A percentile compares a stretch with the other conserved stretches of the same genome.
Evolutionary conservation across 2,113 vertebrate genomes (phyloP).

Genomic region (Lota lota): DNA sequence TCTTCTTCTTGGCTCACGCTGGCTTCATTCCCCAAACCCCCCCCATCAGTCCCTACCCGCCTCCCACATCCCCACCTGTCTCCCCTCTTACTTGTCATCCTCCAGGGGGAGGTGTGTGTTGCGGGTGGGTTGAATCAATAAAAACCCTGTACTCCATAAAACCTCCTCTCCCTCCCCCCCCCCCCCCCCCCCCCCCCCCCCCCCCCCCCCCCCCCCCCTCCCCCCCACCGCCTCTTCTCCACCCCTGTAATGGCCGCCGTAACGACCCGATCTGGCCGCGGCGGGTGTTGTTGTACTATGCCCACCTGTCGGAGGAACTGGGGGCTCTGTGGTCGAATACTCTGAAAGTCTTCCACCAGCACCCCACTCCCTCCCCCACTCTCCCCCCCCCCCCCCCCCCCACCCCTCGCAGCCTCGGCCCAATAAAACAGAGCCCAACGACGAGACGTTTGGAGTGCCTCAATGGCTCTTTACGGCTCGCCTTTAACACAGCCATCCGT

Average conservation of each 20-base stretch:
- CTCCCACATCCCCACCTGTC: too few species aligned
- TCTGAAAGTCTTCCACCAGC: conserved; percentile 15
- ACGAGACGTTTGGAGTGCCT: conserved; percentile 4
- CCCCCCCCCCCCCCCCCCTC: background rate
- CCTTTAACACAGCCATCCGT: conserved; percentile 41
- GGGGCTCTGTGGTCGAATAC: conserved; percentile 28
- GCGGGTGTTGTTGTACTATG: conserved; percentile 17
- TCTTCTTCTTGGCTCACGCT: too few species aligned
- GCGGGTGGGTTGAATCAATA: too few species aligned
- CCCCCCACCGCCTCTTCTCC: conserved; percentile 16
- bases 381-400: too few species aligned
- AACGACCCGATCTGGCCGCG: conserved; percentile 22
- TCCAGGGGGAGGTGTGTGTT: too few species aligned
- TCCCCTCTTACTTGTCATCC: too few species aligned
- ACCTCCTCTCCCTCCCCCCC: too few species aligned
- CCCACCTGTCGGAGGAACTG: conserved; percentile 42
- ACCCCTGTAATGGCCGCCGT: conserved; percentile 19
- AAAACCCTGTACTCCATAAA: too few species aligned
- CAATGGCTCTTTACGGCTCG: conserved; percentile 7
- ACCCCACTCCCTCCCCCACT: too few species aligned
- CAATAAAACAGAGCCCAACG: conserved; percentile 37
- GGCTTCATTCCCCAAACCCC: too few species aligned
- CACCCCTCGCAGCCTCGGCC: conserved; percentile 23
- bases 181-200: too few species aligned
- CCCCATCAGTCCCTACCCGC: too few species aligned